A percentile compares a stretch with the other conserved stretches of the same genome.
These are phyloP conservation scores for Leptinotarsa texana DNA, from an alignment of 1,140 invertebrate genomes.

Conservation along the genomic window DNA sequence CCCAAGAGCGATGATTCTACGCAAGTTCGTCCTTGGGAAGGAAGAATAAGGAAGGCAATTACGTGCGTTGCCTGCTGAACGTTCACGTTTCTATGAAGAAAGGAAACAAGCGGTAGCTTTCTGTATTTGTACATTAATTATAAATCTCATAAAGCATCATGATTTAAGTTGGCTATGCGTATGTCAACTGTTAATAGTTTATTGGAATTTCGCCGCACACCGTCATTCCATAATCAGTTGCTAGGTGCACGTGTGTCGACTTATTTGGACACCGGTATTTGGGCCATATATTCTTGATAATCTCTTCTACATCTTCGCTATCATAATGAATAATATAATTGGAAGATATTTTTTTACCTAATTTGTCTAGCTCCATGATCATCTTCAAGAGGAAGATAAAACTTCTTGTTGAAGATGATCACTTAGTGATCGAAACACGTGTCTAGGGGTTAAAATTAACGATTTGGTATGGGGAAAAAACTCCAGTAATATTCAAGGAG, in stretches of 20 bases:
- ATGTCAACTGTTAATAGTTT: slow-evolving; percentile 32
- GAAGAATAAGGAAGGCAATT: slow-evolving; percentile 25
- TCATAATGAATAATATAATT: neutral
- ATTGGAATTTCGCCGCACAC: slow-evolving; percentile 31
- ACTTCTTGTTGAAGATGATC: too few relatives aligned
- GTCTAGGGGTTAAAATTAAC: too few relatives aligned
- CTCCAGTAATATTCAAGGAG: too few relatives aligned
- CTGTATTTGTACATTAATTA: slow-evolving; percentile 43
- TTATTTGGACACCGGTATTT: slow-evolving; percentile 10
- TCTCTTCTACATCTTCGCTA: neutral
- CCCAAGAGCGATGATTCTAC: neutral
- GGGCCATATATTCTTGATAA: slow-evolving; percentile 13
- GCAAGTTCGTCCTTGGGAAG: slow-evolving; percentile 12
- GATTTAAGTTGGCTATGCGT: slow-evolving; percentile 33
- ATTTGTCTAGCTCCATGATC: too few relatives aligned
- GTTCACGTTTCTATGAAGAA: slow-evolving; percentile 28
- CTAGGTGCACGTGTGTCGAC: neutral
- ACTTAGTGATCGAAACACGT: too few relatives aligned
- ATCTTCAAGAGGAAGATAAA: too few relatives aligned
- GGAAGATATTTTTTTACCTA: too few relatives aligned
- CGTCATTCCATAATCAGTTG: slow-evolving; percentile 15
- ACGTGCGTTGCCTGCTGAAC: slow-evolving; percentile 20
- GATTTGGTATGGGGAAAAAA: too few relatives aligned
- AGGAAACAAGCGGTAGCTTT: slow-evolving; percentile 32
- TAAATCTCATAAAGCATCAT: slow-evolving; percentile 39